phyloP scores from a whole-genome alignment of 1,140 invertebrate genomes.

The Teleogryllus occipitalis region DNA sequence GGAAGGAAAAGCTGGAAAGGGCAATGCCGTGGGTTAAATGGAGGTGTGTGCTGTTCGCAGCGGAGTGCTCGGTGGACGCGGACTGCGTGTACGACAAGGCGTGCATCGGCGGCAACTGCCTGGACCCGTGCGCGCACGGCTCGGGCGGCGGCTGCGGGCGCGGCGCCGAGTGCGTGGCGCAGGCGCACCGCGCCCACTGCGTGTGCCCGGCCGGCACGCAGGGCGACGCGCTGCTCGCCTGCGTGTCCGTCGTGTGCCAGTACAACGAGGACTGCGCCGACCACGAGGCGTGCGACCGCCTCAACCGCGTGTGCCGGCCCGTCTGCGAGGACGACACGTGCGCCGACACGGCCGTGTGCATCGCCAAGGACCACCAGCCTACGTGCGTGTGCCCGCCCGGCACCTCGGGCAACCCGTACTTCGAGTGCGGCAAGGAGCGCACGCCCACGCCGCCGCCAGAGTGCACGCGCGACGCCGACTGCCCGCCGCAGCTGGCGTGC shows the following conservation, averaged over 20 bases:
- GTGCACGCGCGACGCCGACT: slow-evolving; percentile 67
- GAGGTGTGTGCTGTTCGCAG: slow-evolving; percentile 41
- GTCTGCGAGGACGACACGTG: slow-evolving; percentile 73
- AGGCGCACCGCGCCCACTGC: slow-evolving; percentile 68
- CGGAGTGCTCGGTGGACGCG: slow-evolving; percentile 69
- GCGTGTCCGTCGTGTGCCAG: slow-evolving; percentile 72
- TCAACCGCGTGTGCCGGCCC: slow-evolving; percentile 73
- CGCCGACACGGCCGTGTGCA: slow-evolving; percentile 63
- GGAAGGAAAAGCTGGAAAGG: no score
- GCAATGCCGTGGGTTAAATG: no score
- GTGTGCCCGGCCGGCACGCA: slow-evolving; percentile 75
- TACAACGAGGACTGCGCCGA: slow-evolving; percentile 84
- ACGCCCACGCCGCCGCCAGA: slow-evolving; percentile 38
- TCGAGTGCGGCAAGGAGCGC: slow-evolving; percentile 51
- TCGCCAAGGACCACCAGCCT: slow-evolving; percentile 63
- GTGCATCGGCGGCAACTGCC: slow-evolving; percentile 67
- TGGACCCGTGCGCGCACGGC: slow-evolving; percentile 62
- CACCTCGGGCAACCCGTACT: slow-evolving; percentile 67
- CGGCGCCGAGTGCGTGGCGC: slow-evolving; percentile 65
- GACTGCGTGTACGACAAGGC: slow-evolving; percentile 82
- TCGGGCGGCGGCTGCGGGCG: slow-evolving; percentile 59
- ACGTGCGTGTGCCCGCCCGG: slow-evolving; percentile 67
- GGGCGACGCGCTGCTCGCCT: slow-evolving; percentile 70
- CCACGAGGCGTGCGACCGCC: slow-evolving; percentile 73
- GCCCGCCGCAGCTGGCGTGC: slow-evolving; percentile 61